Conservation (phyloP, 2,888 invertebrate genomes). For the Rhynchonema sp. region DNA sequence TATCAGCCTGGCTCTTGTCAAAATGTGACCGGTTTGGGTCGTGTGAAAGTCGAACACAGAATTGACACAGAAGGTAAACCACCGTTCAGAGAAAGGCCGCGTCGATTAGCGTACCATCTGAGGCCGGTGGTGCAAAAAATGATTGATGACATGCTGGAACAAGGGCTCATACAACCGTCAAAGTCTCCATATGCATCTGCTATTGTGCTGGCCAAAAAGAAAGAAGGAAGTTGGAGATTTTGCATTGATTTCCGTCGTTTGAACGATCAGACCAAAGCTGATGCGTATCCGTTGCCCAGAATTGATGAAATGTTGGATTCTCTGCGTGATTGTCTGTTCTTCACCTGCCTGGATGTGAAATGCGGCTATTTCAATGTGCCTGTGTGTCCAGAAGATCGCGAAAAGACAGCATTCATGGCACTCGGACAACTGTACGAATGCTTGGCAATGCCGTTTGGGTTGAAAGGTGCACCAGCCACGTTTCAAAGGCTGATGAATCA, state of each 20-base stretch:
- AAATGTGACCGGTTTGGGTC: too few relatives aligned
- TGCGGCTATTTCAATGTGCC: conserved; percentile 15
- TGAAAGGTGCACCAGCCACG: conserved; percentile 14
- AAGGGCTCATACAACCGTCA: too few relatives aligned
- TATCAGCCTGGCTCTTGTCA: too few relatives aligned
- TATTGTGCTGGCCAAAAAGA: too few relatives aligned
- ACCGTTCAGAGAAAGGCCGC: too few relatives aligned
- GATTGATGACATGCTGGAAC: too few relatives aligned
- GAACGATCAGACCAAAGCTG: conserved; percentile 10
- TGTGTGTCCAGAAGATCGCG: conserved; percentile 9
- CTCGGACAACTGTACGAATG: conserved; percentile 14
- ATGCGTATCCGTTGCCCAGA: conserved; percentile 13
- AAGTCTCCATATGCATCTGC: too few relatives aligned
- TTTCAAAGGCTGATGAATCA: conserved; percentile 15
- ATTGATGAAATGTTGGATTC: conserved; percentile 10
- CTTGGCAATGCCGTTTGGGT: conserved; percentile 15
- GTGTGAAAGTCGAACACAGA: too few relatives aligned
- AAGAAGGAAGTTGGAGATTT: too few relatives aligned
- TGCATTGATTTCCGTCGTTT: conserved; percentile 13
- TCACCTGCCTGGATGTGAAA: conserved; percentile 11
- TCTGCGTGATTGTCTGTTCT: conserved; percentile 8
- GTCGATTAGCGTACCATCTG: too few relatives aligned
- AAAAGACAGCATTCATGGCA: conserved; percentile 16
- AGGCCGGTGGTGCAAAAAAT: too few relatives aligned
- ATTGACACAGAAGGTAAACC: too few relatives aligned